A percentile compares a stretch with the other conserved stretches of the same genome.
phyloP scores from a whole-genome alignment of 2,888 invertebrate species.

The Branchellion lobata region DNA sequence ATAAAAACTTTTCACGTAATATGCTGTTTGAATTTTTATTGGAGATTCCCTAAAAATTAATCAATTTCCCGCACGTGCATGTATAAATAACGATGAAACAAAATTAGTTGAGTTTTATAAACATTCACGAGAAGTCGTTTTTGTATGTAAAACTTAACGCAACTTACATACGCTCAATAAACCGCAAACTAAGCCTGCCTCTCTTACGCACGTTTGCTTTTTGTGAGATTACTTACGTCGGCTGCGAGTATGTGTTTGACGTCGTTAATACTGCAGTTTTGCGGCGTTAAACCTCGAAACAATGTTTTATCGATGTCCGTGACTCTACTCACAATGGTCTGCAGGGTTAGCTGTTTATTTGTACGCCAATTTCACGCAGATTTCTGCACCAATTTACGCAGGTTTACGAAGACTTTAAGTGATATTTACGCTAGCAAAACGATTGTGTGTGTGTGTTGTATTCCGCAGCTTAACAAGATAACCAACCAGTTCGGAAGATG shows the following conservation, averaged over 20 bases:
- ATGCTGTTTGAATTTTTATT: no score
- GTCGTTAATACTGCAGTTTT: conserved; percentile 13
- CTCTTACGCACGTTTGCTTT: conserved; percentile 13
- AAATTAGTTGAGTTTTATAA: no score
- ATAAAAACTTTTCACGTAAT: no score
- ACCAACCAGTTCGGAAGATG: no score
- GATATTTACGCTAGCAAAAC: neutral
- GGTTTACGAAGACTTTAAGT: neutral
- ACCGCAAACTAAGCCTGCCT: neutral
- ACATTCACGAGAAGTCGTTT: no score
- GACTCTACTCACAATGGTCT: neutral
- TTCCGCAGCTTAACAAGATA: no score
- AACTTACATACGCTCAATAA: neutral
- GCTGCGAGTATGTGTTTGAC: conserved; percentile 8
- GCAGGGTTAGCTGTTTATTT: neutral
- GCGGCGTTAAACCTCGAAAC: conserved; percentile 19
- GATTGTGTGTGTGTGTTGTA: no score
- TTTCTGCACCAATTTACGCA: neutral
- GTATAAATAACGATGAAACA: no score
- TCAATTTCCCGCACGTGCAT: no score
- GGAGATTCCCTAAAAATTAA: no score
- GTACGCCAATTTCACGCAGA: conserved; percentile 11
- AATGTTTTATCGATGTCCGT: conserved; percentile 5
- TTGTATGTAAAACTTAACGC: conserved; percentile 3
- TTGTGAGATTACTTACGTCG: conserved; percentile 7